Evolutionary conservation across 1,140 invertebrate species (phyloP).

Genomic region (Campodea augens): DNA sequence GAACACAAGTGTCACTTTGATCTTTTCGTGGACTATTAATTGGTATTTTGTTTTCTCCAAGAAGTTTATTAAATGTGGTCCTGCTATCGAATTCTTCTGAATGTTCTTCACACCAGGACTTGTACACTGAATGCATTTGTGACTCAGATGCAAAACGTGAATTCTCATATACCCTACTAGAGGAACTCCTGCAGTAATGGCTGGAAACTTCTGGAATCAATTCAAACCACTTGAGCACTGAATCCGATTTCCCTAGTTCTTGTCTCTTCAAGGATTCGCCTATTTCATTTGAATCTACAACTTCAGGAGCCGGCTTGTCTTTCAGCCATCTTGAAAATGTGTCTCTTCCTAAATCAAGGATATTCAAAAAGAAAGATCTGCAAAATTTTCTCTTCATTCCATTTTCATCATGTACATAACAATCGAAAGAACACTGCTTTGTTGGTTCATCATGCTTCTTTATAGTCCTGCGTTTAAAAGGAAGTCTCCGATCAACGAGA

Average conservation of each 20-base stretch:
- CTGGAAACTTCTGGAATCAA: conserved; percentile 1
- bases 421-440: neutral
- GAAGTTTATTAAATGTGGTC: neutral
- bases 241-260: neutral
- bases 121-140: conserved; percentile 2
- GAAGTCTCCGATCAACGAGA: neutral
- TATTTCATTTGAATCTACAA: neutral
- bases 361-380: neutral
- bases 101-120: conserved; percentile 2
- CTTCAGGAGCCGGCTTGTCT: neutral
- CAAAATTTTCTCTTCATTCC: conserved; percentile 1
- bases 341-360: neutral
- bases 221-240: neutral
- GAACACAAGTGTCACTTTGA: conserved; percentile 1
- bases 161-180: neutral
- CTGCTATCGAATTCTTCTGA: neutral
- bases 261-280: neutral
- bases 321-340: neutral
- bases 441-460: neutral
- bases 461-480: neutral
- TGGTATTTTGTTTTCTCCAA: neutral
- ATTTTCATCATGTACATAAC: neutral
- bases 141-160: neutral
- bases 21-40: conserved; percentile 1
- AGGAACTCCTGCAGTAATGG: neutral